These are phyloP conservation scores for Arbacia lixula DNA, from an alignment of 53 echinoderm and acorn worm species.

Conservation along the genomic window DNA sequence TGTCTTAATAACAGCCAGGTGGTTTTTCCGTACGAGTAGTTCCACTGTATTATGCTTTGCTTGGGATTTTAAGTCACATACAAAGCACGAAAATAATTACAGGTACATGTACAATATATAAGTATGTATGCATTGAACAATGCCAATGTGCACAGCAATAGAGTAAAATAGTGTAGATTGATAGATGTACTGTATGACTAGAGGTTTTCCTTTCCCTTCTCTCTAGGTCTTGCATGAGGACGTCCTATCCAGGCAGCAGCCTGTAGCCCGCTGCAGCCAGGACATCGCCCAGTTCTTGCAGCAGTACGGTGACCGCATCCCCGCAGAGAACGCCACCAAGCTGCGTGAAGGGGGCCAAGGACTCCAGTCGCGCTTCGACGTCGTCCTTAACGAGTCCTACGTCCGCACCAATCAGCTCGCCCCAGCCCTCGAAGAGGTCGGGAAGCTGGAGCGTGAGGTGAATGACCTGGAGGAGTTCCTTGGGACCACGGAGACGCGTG, in stretches of 20 bases:
- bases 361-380: constrained; percentile 87
- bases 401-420: constrained; percentile 83
- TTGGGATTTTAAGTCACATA: too few species aligned
- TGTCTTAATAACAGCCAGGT: too few species aligned
- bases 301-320: constrained; percentile 81
- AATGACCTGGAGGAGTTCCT: constrained; percentile 83
- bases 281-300: constrained; percentile 80
- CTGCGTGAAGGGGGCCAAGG: constrained; percentile 76
- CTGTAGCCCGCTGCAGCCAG: constrained; percentile 80
- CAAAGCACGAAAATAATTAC: too few species aligned
- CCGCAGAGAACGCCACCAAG: constrained; percentile 71
- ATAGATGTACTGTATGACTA: too few species aligned
- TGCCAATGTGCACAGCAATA: too few species aligned
- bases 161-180: too few species aligned
- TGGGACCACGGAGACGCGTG: constrained; percentile 56
- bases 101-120: too few species aligned
- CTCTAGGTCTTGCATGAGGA: constrained; percentile 84
- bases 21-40: too few species aligned
- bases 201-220: too few species aligned
- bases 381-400: constrained; percentile 87
- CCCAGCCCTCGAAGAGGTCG: constrained; percentile 83
- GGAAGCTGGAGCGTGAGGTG: constrained; percentile 79
- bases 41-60: too few species aligned
- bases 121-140: too few species aligned
- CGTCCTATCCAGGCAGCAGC: constrained; percentile 84